Evolutionary conservation across 2,797 vertebrate genomes (phyloP).

Genomic region (Pseudochromis fuscus): DNA sequence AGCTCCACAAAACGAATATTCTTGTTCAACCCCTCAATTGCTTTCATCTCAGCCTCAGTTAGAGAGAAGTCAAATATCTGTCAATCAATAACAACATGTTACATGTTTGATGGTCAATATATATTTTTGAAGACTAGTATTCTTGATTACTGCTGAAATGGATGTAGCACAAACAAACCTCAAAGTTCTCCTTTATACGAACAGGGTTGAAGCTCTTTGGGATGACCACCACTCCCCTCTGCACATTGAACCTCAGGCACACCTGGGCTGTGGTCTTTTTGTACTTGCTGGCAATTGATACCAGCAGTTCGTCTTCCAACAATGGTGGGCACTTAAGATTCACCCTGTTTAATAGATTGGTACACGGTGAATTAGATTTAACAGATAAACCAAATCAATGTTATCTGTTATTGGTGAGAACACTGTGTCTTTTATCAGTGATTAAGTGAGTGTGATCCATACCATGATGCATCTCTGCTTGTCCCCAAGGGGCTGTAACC

Average conservation of each 20-base stretch:
- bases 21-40: constrained; percentile 91
- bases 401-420: background rate
- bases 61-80: constrained; percentile 96
- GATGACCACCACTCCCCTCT: constrained; percentile 93
- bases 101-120: constrained; percentile 46
- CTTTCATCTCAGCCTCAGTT: constrained; percentile 90
- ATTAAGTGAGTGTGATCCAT: constrained; percentile 27
- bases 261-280: constrained; percentile 91
- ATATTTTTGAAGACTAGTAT: background rate
- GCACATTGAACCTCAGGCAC: constrained; percentile 90
- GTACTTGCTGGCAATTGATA: constrained; percentile 88
- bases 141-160: background rate
- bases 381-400: background rate
- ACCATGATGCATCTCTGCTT: constrained; percentile 90
- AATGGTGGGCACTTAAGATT: constrained; percentile 90
- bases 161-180: constrained; percentile 79
- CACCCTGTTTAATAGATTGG: constrained; percentile 86
- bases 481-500: constrained; percentile 95
- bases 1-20: constrained; percentile 92
- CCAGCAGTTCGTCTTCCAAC: constrained; percentile 88
- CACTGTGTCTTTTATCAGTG: background rate
- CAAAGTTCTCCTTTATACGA: constrained; percentile 92
- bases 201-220: constrained; percentile 91
- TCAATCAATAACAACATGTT: constrained; percentile 59
- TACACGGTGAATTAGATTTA: background rate